Percentiles rank a stretch among this genome's conserved stretches.
These are phyloP conservation scores for Tubulanus polymorphus DNA, from an alignment of 2,888 invertebrate genomes.

Conservation along the genomic window DNA sequence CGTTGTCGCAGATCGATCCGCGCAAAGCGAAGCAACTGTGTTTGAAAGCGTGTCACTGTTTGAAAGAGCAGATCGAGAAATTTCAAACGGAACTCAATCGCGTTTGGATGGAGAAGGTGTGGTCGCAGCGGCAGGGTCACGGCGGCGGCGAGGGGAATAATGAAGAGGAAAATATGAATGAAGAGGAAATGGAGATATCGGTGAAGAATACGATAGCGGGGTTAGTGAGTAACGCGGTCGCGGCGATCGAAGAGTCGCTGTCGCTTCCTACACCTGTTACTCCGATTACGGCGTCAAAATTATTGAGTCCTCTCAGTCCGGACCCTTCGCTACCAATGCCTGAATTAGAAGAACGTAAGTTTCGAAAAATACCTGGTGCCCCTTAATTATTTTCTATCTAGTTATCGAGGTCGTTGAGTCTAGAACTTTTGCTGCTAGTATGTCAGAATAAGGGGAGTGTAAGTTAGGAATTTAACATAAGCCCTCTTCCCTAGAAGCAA, in stretches of 20 bases:
- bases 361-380: too few relatives aligned
- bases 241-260: not conserved
- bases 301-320: not conserved
- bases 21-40: not conserved
- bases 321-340: not conserved
- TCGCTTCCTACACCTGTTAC: too few relatives aligned
- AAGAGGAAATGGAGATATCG: conserved; percentile 8
- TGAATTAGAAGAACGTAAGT: not conserved
- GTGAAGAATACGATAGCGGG: not conserved
- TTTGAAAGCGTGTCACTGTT: not conserved
- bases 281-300: too few relatives aligned
- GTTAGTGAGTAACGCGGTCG: not conserved
- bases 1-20: not conserved
- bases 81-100: conserved; percentile 13
- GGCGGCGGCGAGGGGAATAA: not conserved
- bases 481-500: too few relatives aligned
- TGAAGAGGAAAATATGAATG: conserved; percentile 9
- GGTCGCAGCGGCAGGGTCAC: not conserved
- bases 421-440: too few relatives aligned
- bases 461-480: too few relatives aligned
- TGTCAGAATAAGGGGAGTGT: too few relatives aligned
- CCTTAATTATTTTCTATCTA: too few relatives aligned
- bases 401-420: too few relatives aligned
- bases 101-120: conserved; percentile 12
- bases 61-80: conserved; percentile 10